Conservation (phyloP, 2,888 invertebrate genomes). For the Plagiodera versicolora region DNA sequence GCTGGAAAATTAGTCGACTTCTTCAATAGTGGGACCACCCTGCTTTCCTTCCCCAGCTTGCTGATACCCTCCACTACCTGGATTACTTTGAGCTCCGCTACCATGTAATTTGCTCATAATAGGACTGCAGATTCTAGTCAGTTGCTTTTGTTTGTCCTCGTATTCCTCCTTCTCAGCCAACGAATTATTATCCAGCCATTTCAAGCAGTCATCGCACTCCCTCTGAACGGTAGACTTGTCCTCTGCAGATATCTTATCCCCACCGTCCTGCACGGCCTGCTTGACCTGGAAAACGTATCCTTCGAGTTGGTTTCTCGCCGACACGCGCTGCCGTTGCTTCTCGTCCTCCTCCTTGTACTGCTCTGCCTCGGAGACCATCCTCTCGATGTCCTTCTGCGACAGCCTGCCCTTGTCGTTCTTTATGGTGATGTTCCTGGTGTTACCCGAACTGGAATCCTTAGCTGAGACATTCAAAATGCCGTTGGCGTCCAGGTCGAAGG, state of each 20-base stretch:
- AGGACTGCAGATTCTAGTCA: slow-evolving; percentile 55
- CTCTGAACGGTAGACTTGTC: slow-evolving; percentile 64
- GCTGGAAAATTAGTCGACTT: slow-evolving; percentile 19
- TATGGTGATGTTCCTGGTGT: slow-evolving; percentile 75
- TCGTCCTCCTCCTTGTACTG: slow-evolving; percentile 73
- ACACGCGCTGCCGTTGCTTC: slow-evolving; percentile 66
- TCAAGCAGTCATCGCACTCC: slow-evolving; percentile 62
- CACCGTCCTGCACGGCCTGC: slow-evolving; percentile 66
- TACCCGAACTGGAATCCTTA: slow-evolving; percentile 64
- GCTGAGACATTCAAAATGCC: slow-evolving; percentile 66
- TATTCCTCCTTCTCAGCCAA: slow-evolving; percentile 69
- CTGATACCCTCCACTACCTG: slow-evolving; percentile 22
- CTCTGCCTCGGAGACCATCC: slow-evolving; percentile 77
- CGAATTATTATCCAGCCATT: slow-evolving; percentile 70
- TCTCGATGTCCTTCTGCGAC: slow-evolving; percentile 79
- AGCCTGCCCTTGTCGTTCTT: slow-evolving; percentile 81
- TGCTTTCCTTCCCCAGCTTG: slow-evolving; percentile 19
- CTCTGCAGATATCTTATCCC: slow-evolving; percentile 62
- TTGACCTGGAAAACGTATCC: slow-evolving; percentile 69
- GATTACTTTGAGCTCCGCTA: slow-evolving; percentile 34
- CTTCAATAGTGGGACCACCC: slow-evolving; percentile 25
- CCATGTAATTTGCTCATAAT: slow-evolving; percentile 63
- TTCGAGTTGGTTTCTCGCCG: slow-evolving; percentile 73
- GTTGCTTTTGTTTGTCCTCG: slow-evolving; percentile 62
- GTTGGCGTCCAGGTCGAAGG: slow-evolving; percentile 75